Percentiles rank a stretch among this genome's conserved stretches.
phyloP scores from a whole-genome alignment of 2,113 vertebrate species.

The Callaeas wilsoni region DNA sequence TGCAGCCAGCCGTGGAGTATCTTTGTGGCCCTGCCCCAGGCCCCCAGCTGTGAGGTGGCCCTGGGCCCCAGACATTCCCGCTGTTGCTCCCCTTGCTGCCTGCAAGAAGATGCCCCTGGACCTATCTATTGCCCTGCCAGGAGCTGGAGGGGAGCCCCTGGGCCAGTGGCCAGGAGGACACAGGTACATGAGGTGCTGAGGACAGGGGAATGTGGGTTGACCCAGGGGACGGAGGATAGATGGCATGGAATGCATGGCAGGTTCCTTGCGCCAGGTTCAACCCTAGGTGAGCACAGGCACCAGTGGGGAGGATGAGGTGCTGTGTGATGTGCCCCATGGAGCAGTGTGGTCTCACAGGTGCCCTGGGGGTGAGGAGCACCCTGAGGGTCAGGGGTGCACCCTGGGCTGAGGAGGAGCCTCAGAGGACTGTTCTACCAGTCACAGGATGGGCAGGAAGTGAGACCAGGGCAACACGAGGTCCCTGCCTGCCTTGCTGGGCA shows the following conservation, averaged over 20 bases:
- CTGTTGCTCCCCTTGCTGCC: neutral
- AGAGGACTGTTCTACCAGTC: neutral
- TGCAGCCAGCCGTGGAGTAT: neutral
- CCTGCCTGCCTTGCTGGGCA: neutral
- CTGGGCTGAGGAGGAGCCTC: neutral
- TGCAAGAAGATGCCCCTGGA: neutral
- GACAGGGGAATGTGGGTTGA: accelerated
- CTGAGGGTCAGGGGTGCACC: neutral
- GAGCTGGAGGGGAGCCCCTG: neutral
- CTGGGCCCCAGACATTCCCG: neutral
- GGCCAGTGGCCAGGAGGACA: neutral
- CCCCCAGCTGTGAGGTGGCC: neutral
- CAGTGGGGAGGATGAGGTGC: neutral
- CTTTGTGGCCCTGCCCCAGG: neutral
- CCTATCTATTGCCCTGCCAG: neutral
- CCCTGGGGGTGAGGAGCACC: neutral
- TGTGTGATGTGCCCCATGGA: neutral
- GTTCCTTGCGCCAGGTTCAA: neutral
- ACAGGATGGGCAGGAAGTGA: neutral
- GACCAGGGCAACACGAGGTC: too few species aligned
- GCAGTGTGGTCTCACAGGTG: too few species aligned
- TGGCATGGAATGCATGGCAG: neutral
- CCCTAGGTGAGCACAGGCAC: neutral
- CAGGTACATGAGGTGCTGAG: neutral
- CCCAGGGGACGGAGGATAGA: neutral